Evolutionary conservation across 2,888 invertebrate genomes (phyloP), one percentile per base, ranked within the genome.

Genomic region (Prionchulus punctatus): DNA sequence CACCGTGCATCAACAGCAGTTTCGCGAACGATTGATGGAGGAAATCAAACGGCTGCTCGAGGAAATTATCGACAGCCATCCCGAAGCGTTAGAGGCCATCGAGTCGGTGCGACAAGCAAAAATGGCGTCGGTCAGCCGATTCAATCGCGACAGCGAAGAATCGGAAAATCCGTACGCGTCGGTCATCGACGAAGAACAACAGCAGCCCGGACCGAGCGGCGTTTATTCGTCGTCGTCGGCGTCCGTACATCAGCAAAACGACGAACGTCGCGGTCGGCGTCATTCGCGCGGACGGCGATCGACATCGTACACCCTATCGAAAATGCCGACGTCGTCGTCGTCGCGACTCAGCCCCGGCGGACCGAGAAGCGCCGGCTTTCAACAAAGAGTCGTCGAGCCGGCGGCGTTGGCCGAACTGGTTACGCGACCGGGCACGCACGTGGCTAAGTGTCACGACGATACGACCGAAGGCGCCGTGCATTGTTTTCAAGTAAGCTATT

Each of bases 401-500:
- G 58, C 59, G 23, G 57, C 64, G 21, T 56, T 68, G 28, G 65
- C 70, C n/a, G 62, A 69, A 25, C 60, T 67, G 23, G 60, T 67
- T 26, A 59, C 65, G 53, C 58, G 67, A 57, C 68, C 72, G 43
- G 73, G 71, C 23, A 79, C 78, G 26, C 85, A 86, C 67, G 77
- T 85, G 56, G 86, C 86, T 2, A 81, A 81, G 27, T 83, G 82
- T 28, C 85, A 86, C 66, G 83, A 85, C 57, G 88, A 88, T 66
- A 86, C 86, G 0, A 75, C 79, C 2, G 85, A 86, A 64, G 86
- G 86, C 15, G 84, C 86, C 1, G 82, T 86, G 43, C 87, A 88
- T 71, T 86, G 83, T 70, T 86, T 86, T 66, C 81, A 83, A 71
- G 87, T 57, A 23, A 18, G 25, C 30, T n/a, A n/a, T n/a, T n/a